Evolutionary conservation across 2,888 invertebrate genomes (phyloP).

Genomic region (Agrotis exclamationis): DNA sequence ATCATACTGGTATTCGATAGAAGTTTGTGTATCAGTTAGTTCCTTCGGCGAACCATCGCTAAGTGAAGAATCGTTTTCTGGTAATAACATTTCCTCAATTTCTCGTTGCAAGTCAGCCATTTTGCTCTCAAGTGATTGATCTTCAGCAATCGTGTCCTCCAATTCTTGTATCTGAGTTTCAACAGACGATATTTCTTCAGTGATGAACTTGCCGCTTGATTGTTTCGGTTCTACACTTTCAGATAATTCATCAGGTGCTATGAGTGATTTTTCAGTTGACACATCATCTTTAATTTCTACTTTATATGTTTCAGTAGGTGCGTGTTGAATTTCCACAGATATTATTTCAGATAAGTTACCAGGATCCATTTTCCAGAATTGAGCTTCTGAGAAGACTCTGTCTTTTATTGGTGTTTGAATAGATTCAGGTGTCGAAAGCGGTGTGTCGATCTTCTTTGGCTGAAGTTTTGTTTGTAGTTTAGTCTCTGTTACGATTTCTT

Average conservation of each 20-base stretch:
- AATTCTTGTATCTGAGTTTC: conserved; percentile 58
- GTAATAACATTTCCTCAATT: conserved; percentile 88
- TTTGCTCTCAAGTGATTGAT: conserved; percentile 86
- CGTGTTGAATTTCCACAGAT: conserved; percentile 72
- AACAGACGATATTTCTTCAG: conserved; percentile 65
- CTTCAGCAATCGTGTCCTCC: conserved; percentile 77
- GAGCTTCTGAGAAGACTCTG: conserved; percentile 85
- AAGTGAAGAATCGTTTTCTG: conserved; percentile 86
- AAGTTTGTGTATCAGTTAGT: conserved; percentile 75
- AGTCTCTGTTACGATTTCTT: conserved; percentile 51
- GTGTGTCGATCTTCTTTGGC: conserved; percentile 68
- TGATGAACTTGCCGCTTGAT: conserved; percentile 56
- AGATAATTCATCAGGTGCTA: conserved; percentile 32
- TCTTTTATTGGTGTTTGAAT: conserved; percentile 86
- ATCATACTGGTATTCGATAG: conserved; percentile 80
- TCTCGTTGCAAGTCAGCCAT: conserved; percentile 89
- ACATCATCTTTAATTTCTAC: conserved; percentile 47
- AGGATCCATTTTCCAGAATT: conserved; percentile 86
- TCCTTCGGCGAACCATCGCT: conserved; percentile 83
- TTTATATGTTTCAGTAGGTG: conserved; percentile 49
- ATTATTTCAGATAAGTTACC: conserved; percentile 76
- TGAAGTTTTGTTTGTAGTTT: conserved; percentile 36
- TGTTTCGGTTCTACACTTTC: conserved; percentile 31
- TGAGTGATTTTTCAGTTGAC: conserved; percentile 6
- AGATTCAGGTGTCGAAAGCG: conserved; percentile 83